Percentiles rank a stretch among this genome's conserved stretches.
Evolutionary conservation across 1,140 invertebrate genomes (phyloP).

Genomic region (Goniozus legneri): DNA sequence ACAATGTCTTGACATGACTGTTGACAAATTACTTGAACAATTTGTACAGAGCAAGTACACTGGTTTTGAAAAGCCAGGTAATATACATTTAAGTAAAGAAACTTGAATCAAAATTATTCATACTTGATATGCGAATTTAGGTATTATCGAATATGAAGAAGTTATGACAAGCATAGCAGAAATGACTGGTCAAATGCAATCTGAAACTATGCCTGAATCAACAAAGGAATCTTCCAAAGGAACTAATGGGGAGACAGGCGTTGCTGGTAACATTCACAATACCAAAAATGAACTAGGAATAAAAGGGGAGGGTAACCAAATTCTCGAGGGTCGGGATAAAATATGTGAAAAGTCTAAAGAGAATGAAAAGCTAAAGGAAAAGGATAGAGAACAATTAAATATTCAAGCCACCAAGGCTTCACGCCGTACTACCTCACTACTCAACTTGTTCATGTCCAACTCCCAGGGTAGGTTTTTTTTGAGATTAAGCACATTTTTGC

Average conservation of each 20-base stretch:
- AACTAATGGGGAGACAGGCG: constrained; percentile 50
- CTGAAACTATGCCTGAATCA: constrained; percentile 27
- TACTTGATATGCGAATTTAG: constrained; percentile 22
- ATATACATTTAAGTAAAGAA: constrained; percentile 6
- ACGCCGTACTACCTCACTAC: constrained; percentile 86
- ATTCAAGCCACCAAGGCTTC: constrained; percentile 68
- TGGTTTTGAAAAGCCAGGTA: constrained; percentile 87
- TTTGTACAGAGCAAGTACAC: constrained; percentile 89
- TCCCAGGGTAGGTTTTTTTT: constrained; percentile 72
- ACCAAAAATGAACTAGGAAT: constrained; percentile 46
- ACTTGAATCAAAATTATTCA: constrained; percentile 10
- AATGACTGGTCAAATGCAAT: constrained; percentile 36
- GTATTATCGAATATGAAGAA: constrained; percentile 55
- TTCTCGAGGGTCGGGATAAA: constrained; percentile 34
- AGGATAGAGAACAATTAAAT: constrained; percentile 42
- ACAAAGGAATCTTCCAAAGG: constrained; percentile 46
- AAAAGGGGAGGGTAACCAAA: constrained; percentile 44
- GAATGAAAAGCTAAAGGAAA: constrained; percentile 33
- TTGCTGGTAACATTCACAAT: constrained; percentile 51
- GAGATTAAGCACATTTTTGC: constrained; percentile 21
- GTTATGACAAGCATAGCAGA: constrained; percentile 54
- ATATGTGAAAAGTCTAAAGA: constrained; percentile 51
- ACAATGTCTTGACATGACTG: constrained; percentile 85
- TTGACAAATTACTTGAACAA: constrained; percentile 86
- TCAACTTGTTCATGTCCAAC: constrained; percentile 92